Base-by-base conservation (phyloP, 2,113 vertebrate species). In the Mirounga angustirostris region DNA sequence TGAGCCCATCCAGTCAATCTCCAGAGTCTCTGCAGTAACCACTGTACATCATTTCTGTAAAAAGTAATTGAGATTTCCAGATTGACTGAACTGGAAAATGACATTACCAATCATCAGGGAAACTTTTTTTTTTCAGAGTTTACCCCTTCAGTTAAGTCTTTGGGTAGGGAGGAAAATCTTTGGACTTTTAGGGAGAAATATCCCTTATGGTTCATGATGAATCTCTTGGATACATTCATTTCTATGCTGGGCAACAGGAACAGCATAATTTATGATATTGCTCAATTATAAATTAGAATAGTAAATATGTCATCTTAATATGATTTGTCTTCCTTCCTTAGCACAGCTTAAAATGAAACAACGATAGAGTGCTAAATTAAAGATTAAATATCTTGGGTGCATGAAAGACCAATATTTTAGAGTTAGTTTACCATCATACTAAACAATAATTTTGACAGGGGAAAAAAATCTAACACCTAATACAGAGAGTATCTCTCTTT, bases 201-300 rank as follows among this genome's bases (percentile, higher is more conserved):
- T 59, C 4, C 40, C 76, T 89, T 94, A 21, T 94, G 59, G 40
- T 80, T 69, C 78, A 11, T 85, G 54, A 97, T 86, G 81, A 84
- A 96, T 96, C 43, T 82, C 18, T 74, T 88, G 12, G 61, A 50
- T 93, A 92, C 16, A 88, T 94, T 92, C 82, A 96, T 81, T 98
- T 94, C 43, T 87, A 30, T 69, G 58, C 71, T 93, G 82, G 82
- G 67, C 22, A 96, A 73, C 71, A 97, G 65, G 46, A 85, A 22
- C 13, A 79, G 40, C 50, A 9, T 89, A 96, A 97, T 95, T 97
- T 97, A 97, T 95, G 85, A 85, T 91, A 67, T 93, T 96, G 82
- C 50, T 97, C 74, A 84, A n/a, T 95, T 98, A 91, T 97, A 97
- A 94, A 97, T 95, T 97, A 94, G 78, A 97, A 91, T 91, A 97